phyloP scores from a whole-genome alignment of 2,797 vertebrate species.

The Phaenicophaeus curvirostris region DNA sequence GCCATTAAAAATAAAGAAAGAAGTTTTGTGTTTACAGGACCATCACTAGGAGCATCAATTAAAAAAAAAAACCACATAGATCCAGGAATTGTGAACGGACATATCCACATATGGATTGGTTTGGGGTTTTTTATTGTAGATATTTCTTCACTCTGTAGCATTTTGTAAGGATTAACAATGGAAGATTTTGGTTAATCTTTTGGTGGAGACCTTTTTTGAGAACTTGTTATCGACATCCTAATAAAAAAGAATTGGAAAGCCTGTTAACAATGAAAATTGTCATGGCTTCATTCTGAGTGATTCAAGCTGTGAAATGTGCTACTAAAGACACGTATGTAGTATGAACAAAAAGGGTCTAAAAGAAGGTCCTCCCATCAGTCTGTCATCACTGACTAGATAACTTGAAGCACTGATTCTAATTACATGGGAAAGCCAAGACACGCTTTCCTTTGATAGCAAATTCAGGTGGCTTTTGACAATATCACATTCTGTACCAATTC shows the following conservation, averaged over 20 bases:
- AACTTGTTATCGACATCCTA: not conserved
- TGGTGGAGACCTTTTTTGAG: not conserved
- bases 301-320: not conserved
- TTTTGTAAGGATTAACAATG: not conserved
- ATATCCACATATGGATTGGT: not conserved
- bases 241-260: not conserved
- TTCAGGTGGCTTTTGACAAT: not conserved
- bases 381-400: not conserved
- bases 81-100: not conserved
- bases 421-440: not conserved
- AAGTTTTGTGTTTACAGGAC: not conserved
- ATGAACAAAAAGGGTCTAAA: not conserved
- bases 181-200: not conserved
- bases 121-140: not conserved
- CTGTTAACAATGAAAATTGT: not conserved
- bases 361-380: not conserved
- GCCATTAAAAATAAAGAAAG: not conserved
- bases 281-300: not conserved
- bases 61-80: not conserved
- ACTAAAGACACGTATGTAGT: not conserved
- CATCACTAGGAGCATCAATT: not conserved
- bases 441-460: not conserved
- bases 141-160: not conserved
- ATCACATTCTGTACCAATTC: not conserved
- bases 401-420: not conserved